phyloP scores from a whole-genome alignment of 2,888 invertebrate species.

The Muschampia staudingeri region DNA sequence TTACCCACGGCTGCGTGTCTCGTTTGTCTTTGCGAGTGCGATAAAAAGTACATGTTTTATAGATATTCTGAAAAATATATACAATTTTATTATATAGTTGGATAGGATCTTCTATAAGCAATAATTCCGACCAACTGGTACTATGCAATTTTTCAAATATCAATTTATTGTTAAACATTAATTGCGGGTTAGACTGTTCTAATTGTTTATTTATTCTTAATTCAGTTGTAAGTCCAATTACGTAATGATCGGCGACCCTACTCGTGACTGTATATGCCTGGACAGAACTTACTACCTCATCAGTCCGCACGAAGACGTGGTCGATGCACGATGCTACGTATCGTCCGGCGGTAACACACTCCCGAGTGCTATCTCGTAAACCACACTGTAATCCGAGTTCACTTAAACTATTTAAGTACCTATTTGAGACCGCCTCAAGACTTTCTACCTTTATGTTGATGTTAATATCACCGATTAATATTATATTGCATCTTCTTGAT shows the following conservation, averaged over 20 bases:
- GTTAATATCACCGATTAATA: conserved; percentile 25
- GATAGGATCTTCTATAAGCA: not conserved
- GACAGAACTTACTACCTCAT: not conserved
- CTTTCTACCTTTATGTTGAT: not conserved
- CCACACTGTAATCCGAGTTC: not conserved
- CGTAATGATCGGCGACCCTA: conserved; percentile 23
- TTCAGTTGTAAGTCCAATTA: conserved; percentile 18
- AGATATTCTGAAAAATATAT: conserved; percentile 5
- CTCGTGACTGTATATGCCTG: not conserved
- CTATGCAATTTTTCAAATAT: not conserved
- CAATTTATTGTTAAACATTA: not conserved
- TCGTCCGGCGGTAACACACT: not conserved
- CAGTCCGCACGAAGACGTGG: not conserved
- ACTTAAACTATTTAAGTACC: not conserved
- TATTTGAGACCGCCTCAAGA: not conserved
- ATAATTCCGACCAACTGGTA: not conserved
- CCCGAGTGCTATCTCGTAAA: not conserved
- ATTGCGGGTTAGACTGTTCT: not conserved
- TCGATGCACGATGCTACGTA: not conserved
- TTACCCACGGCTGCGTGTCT: not conserved
- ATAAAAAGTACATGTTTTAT: conserved; percentile 14
- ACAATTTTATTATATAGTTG: not conserved
- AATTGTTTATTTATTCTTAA: not conserved
- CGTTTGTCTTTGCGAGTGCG: not conserved
- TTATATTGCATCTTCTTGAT: not conserved